Base-by-base conservation (phyloP, 2,797 vertebrate genomes). In the Nyctalus aviator region DNA sequence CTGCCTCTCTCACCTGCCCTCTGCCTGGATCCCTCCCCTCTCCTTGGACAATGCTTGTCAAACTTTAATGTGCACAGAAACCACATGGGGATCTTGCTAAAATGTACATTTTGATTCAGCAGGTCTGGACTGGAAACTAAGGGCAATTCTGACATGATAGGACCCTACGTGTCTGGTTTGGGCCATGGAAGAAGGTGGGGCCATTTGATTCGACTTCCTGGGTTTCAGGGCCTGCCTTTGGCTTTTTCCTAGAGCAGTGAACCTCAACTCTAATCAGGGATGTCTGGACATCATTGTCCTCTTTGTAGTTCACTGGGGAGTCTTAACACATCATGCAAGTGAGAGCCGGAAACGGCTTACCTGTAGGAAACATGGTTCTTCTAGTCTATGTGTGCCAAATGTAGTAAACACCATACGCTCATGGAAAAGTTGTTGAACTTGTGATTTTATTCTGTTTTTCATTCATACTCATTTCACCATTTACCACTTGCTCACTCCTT, bases 381-480 rank as follows among this genome's bases (percentile, higher is more conserved):
- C 37, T 66, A 12, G 41, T 88, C 35, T 77, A 0, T 66, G 21
- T 48, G 8, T 17, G 41, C 30, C 81, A 92, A 88, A 88, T 35
- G 18, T 27, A 82, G 90, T 73, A 32, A 88, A 55, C 88, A 85
- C 64, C 25, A 35, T n/a, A 32, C 2, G 3, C 23, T 90, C 25
- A 2, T 9, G 30, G 73, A 50, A 84, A 90, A 90, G 55, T 62
- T 88, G 78, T 84, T 84, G 92, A 95, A 85, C 41, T 88, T 90
- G 50, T 72, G 75, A 21, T 96, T 84, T 92, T 89, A 68, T 86
- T 93, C 59, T 79, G 68, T 82, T 81, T 86, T 21, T n/a, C 48
- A 84, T 95, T 95, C 94, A 90, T 84, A 92, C 90, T 92, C 35
- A 94, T 84, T 64, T 88, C 53, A 50, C 37, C 87, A 94, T 62